Conservation (phyloP, 1,140 invertebrate species). For the Eurosta solidaginis region DNA sequence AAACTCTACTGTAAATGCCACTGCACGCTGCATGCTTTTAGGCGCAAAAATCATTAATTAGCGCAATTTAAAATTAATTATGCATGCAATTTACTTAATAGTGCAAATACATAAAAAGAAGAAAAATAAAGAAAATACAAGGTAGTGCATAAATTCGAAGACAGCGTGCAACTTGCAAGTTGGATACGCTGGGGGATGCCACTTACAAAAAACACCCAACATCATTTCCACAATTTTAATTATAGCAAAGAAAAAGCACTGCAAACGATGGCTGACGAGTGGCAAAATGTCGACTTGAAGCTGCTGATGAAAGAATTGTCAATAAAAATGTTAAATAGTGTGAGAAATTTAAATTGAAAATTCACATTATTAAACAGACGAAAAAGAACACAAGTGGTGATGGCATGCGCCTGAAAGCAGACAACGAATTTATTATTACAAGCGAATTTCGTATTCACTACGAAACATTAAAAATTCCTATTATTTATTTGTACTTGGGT, state of each 20-base stretch:
- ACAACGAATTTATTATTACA: neutral
- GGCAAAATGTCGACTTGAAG: neutral
- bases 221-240: neutral
- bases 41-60: conserved; percentile 27
- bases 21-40: neutral
- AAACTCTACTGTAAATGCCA: neutral
- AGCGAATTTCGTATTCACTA: neutral
- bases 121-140: neutral
- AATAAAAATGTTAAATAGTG: conserved; percentile 21
- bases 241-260: neutral
- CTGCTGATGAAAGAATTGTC: conserved; percentile 15
- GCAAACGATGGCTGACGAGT: neutral
- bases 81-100: neutral
- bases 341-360: conserved; percentile 10
- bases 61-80: conserved; percentile 26
- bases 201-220: neutral
- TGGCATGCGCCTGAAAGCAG: neutral
- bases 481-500: too few relatives aligned
- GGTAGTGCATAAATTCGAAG: neutral
- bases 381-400: neutral
- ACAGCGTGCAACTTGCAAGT: neutral
- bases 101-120: neutral
- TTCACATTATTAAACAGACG: neutral
- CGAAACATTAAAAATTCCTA: too few relatives aligned
- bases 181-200: too few relatives aligned